Evolutionary conservation across 2,888 invertebrate species (phyloP), one percentile per base, ranked within the genome.

Genomic region (Clostera curtula): DNA sequence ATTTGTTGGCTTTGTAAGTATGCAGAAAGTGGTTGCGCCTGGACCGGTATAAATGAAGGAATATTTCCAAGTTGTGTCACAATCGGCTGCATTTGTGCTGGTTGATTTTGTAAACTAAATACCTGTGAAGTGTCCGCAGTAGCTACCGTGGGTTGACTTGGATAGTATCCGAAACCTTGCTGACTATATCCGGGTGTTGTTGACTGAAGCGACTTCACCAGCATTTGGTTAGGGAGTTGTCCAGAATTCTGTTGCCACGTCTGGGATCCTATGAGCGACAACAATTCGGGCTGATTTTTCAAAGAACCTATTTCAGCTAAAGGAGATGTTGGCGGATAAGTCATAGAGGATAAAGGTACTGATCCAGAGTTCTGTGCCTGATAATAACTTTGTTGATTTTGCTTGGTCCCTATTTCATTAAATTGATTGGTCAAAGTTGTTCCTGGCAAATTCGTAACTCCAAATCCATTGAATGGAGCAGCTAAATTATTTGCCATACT

Each of bases 31-130:
- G 47, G 43, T 29, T 57, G 55, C 12, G 49, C 43, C 35, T 59
- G 61, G 3, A 57, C 29, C 10, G 52, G 41, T 29, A 50, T 43
- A 20, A 50, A 39, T 3, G 49, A 21, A 11, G 45, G 47, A 28
- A 54, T 54, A 14, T 36, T 43, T 24, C 39, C 34, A 5, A 43
- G 10, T n/a, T 47, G 37, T 24, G 36, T 24, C 3, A 40, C 29
- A 21, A 42, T 27, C 3, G 36, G 31, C 18, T 38, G 44, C 11
- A 29, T 37, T 5, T 31, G 4, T n/a, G 25, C 11, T 10, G 29
- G 29, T 19, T 24, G 12, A 10, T 29, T 15, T 12, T 31, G 36
- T 2, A 34, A 4, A 6, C 27, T 7, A 12, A 32, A 14, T 4
- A 24, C 19, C 18, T 35, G 36, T 4, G 24, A 35, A 10, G 19